Evolutionary conservation across 2,113 vertebrate genomes (phyloP).

Genomic region (Mustela nigripes): DNA sequence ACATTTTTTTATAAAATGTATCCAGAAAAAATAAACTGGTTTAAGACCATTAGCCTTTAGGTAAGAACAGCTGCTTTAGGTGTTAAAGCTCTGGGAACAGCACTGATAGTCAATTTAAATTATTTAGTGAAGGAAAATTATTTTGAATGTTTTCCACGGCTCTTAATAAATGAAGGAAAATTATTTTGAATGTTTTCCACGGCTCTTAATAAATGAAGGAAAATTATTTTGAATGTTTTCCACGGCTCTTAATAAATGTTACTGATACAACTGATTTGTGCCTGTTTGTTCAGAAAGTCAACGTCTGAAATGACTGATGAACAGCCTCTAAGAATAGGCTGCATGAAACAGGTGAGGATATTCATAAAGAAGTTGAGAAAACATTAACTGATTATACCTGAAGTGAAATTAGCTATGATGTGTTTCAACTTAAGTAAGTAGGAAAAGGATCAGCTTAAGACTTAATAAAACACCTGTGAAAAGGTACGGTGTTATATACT

Average conservation of each 20-base stretch:
- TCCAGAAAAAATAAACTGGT: constrained; percentile 7
- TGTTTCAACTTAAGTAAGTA: neutral
- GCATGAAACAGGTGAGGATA: neutral
- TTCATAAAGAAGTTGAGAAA: neutral
- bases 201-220: neutral
- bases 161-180: neutral
- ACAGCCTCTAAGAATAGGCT: neutral
- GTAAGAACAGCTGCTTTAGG: neutral
- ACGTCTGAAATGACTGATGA: neutral
- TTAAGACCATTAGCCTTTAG: neutral
- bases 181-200: neutral
- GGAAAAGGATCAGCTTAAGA: neutral
- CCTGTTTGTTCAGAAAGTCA: neutral
- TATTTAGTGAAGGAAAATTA: neutral
- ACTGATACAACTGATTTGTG: neutral
- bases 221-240: neutral
- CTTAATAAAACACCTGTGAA: neutral
- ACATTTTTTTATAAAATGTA: neutral
- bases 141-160: neutral
- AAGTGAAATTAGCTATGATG: neutral
- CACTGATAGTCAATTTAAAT: neutral
- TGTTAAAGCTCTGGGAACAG: neutral
- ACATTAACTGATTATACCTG: neutral
- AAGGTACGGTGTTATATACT: neutral
- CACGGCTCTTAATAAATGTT: neutral